These are phyloP conservation scores for Varanus salvator DNA, from an alignment of 2,113 vertebrate genomes.

Conservation along the genomic window DNA sequence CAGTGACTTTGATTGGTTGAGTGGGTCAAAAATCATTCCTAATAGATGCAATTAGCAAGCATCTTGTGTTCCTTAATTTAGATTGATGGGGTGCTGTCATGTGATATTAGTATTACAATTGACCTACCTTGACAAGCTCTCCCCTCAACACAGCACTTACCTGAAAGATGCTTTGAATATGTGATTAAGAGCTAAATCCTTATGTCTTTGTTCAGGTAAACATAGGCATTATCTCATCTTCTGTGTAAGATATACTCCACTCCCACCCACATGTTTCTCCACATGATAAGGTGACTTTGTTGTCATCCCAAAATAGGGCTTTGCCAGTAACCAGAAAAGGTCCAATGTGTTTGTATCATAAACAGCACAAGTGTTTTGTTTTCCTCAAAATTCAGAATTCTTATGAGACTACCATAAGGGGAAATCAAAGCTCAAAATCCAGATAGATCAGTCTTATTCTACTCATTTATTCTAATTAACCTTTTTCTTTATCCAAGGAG, in stretches of 20 bases:
- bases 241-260: background rate
- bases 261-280: background rate
- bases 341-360: background rate
- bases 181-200: background rate
- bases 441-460: background rate
- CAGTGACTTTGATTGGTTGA: background rate
- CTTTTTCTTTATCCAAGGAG: background rate
- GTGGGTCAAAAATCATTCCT: background rate
- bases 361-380: background rate
- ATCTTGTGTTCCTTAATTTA: slow-evolving; percentile 22
- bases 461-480: background rate
- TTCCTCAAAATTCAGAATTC: background rate
- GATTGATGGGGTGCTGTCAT: slow-evolving; percentile 19
- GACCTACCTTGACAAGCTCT: slow-evolving; percentile 31
- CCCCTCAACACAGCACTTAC: background rate
- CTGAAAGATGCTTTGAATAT: background rate
- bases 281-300: background rate
- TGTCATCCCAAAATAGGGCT: background rate
- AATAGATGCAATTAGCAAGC: slow-evolving; percentile 38
- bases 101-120: slow-evolving; percentile 1
- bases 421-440: background rate
- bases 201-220: background rate
- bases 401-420: background rate
- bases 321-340: background rate
- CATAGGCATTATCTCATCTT: background rate